phyloP scores from a whole-genome alignment of 2,888 invertebrate genomes.

The Aphrophora alni region DNA sequence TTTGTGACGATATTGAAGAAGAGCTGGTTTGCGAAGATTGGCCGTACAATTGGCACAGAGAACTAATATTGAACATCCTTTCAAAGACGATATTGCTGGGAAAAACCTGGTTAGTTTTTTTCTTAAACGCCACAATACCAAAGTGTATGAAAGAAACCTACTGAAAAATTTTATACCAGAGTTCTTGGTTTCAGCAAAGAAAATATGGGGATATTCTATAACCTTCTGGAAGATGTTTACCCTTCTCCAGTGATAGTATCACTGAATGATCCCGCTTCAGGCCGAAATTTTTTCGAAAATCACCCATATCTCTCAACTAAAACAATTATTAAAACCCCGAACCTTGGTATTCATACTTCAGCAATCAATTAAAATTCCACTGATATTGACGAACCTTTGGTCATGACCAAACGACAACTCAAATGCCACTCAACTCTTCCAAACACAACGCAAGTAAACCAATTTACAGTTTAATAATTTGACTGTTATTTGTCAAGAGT shows the following conservation, averaged over 20 bases:
- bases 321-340: too few relatives aligned
- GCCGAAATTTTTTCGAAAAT: too few relatives aligned
- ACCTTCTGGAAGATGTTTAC: conserved; percentile 31
- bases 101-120: conserved; percentile 39
- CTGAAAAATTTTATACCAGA: conserved; percentile 30
- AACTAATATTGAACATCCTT: conserved; percentile 43
- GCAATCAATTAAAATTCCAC: too few relatives aligned
- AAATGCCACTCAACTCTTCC: too few relatives aligned
- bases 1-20: conserved; percentile 31
- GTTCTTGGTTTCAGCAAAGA: conserved; percentile 40
- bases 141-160: conserved; percentile 38
- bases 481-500: too few relatives aligned
- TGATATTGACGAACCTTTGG: too few relatives aligned
- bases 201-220: conserved; percentile 42
- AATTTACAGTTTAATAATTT: too few relatives aligned
- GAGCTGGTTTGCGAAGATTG: conserved; percentile 38
- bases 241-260: conserved; percentile 48
- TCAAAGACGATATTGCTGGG: conserved; percentile 21
- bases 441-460: too few relatives aligned
- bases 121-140: conserved; percentile 36
- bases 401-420: too few relatives aligned
- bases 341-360: too few relatives aligned
- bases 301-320: too few relatives aligned
- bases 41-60: conserved; percentile 39
- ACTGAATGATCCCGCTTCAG: too few relatives aligned